phyloP scores from a whole-genome alignment of 2,888 invertebrate species.

The Lordiphosa fenestrarum region DNA sequence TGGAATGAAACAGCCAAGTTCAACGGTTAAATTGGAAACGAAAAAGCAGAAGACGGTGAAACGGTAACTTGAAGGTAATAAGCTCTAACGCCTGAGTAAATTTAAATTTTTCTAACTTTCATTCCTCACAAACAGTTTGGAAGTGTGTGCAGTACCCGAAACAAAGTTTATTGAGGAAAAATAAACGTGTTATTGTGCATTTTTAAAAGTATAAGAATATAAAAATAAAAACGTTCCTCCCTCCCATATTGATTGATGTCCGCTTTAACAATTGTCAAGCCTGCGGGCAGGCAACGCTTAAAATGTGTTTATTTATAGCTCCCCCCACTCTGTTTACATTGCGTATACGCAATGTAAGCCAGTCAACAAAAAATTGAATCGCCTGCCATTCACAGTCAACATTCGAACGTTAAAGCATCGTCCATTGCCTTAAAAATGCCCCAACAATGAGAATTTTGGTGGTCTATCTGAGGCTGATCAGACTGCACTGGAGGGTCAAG shows the following conservation, averaged over 20 bases:
- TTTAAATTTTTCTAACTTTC: no score
- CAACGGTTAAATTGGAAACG: no score
- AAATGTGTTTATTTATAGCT: constrained; percentile 43
- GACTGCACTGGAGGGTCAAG: constrained; percentile 61
- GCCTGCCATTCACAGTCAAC: constrained; percentile 31
- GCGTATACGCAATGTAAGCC: constrained; percentile 44
- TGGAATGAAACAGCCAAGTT: no score
- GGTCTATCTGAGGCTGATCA: constrained; percentile 12
- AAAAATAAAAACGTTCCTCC: neutral
- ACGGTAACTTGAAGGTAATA: no score
- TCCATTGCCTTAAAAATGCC: constrained; percentile 21
- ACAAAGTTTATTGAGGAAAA: no score
- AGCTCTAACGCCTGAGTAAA: no score
- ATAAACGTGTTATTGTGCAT: no score
- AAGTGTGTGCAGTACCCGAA: no score
- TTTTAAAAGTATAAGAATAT: neutral
- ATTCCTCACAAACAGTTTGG: no score
- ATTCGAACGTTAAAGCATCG: constrained; percentile 18
- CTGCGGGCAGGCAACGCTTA: constrained; percentile 27
- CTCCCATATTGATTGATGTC: constrained; percentile 15
- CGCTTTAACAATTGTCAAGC: constrained; percentile 25
- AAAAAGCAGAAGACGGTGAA: no score
- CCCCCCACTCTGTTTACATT: constrained; percentile 26
- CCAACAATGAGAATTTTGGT: constrained; percentile 9
- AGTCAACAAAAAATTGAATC: constrained; percentile 16